A percentile compares a stretch with the other conserved stretches of the same genome.
Conservation (phyloP, 2,888 invertebrate genomes). For the Ectemnius cavifrons region DNA sequence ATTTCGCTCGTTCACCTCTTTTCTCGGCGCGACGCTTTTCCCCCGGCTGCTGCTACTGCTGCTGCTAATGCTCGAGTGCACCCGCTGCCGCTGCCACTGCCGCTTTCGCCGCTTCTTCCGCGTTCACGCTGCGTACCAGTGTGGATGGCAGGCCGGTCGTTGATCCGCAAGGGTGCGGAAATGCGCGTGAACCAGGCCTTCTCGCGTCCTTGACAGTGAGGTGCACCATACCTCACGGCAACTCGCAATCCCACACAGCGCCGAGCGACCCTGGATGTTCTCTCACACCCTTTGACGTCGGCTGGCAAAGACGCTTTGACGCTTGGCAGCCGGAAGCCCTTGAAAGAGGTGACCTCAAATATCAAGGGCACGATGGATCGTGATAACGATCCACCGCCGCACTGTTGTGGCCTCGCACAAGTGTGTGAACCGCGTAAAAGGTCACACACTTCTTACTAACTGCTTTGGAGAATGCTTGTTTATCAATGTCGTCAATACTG, state of each 20-base stretch:
- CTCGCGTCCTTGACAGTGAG: constrained; percentile 57
- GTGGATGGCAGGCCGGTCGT: constrained; percentile 41
- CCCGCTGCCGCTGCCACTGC: neutral
- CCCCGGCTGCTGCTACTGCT: neutral
- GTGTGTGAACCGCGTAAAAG: too few relatives aligned
- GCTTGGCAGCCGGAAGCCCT: neutral
- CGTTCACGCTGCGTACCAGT: constrained; percentile 23
- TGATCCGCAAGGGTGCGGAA: constrained; percentile 49
- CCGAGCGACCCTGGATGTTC: too few relatives aligned
- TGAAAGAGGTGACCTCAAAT: neutral
- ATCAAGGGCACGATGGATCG: constrained; percentile 2
- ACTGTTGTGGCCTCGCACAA: too few relatives aligned
- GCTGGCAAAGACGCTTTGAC: too few relatives aligned
- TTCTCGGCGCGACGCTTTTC: neutral
- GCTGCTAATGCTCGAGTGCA: neutral
- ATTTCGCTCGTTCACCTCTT: constrained; percentile 3
- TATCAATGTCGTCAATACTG: too few relatives aligned
- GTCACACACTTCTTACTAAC: too few relatives aligned
- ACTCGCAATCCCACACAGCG: neutral
- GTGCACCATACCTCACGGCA: constrained; percentile 14
- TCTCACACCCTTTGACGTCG: too few relatives aligned
- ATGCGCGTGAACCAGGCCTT: constrained; percentile 37
- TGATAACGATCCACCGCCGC: neutral
- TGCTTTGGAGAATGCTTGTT: too few relatives aligned
- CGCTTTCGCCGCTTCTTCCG: constrained; percentile 15